Evolutionary conservation across 2,113 vertebrate genomes (phyloP).

Genomic region (Proterorhinus semilunaris): DNA sequence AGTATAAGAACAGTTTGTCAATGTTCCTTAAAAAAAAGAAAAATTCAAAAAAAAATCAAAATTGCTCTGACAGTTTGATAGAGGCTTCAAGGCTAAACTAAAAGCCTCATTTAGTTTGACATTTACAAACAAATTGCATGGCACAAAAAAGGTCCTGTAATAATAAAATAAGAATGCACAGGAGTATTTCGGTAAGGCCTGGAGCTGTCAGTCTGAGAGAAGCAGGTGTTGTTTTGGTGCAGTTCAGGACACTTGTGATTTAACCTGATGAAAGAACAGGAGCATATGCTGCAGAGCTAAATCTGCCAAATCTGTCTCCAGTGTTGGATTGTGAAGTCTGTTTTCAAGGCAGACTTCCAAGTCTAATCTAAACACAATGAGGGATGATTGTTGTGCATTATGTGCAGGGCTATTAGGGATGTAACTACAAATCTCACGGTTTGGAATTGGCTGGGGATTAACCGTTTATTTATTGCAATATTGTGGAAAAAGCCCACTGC

Average conservation of each 20-base stretch:
- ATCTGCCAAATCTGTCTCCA: constrained; percentile 4
- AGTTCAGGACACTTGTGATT: neutral
- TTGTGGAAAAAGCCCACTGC: neutral
- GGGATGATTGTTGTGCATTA: neutral
- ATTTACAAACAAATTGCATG: neutral
- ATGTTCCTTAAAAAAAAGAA: neutral
- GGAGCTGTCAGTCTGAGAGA: neutral
- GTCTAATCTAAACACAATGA: neutral
- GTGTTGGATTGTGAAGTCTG: neutral
- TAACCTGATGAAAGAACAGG: neutral
- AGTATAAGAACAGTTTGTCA: neutral
- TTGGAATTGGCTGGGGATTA: too few species aligned
- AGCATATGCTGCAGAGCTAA: neutral
- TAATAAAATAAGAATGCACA: too few species aligned
- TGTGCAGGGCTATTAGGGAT: neutral
- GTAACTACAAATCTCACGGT: neutral
- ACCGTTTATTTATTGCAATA: neutral
- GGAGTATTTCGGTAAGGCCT: neutral
- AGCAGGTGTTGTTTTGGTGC: constrained; percentile 9
- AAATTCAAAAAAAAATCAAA: too few species aligned
- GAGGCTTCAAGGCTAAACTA: neutral
- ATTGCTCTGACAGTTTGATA: neutral
- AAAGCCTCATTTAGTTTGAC: neutral
- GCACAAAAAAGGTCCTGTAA: too few species aligned
- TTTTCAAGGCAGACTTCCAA: neutral